Evolutionary conservation across 2,797 vertebrate species (phyloP), one percentile per base, ranked within the genome.

Genomic region (Aselliscus stoliczkanus): DNA sequence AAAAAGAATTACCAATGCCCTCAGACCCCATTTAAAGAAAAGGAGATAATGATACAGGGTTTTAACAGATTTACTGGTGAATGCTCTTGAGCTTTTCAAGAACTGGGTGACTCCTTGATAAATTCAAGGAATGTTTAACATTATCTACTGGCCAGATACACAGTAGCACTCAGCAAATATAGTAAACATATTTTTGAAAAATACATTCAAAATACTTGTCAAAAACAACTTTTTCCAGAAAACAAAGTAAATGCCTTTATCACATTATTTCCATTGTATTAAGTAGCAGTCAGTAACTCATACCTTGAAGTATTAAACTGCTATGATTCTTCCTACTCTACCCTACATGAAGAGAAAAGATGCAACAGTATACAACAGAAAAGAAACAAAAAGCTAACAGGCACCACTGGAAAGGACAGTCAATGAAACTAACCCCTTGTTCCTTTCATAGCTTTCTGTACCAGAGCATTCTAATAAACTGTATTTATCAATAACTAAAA

Each of bases 161-260:
- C 6, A 83, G 37, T 7, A 72, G 42, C 39, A 89, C 5, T 91
- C 44, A 82, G 64, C 29, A 90, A 89, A 92, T 25, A 72, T 0
- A 90, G 18, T 39, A 62, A 93, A 67, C 14, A 4, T 56, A 85
- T 44, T 81, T 75, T 93, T 44, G 37, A 87, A 50, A 90, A 70
- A 79, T 65, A 88, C 5, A 29, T 75, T 52, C 50, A 90, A 93
- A 87, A 79, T 7, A 54, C 21, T 25, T 79, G 14, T 91, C 29
- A 73, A 86, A 75, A 90, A 92, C 37, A 96, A 79, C n/a, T 90
- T 77, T 83, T 93, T 76, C 77, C 20, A 90, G 58, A 37, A 87
- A 92, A 93, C 8, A 56, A 96, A 80, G 52, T 25, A 44, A 44
- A 52, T 54, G 52, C 42, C 70, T 79, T 76, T 62, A 52, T 62